Base-by-base conservation (phyloP, 2,888 invertebrate species). In the Spodoptera littoralis region DNA sequence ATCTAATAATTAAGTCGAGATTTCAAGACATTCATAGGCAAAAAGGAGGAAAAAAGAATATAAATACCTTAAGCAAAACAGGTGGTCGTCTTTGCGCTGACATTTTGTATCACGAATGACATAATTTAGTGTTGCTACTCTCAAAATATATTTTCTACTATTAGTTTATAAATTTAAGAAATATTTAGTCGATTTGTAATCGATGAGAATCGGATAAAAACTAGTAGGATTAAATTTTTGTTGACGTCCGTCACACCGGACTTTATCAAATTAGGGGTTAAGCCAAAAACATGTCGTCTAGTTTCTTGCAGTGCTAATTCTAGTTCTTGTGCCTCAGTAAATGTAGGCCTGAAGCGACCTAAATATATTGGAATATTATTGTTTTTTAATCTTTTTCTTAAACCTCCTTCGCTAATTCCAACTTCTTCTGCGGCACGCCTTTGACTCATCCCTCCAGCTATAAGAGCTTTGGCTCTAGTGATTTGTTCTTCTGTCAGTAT, bases 141-240 rank as follows among this genome's bases (percentile, higher is more conserved):
- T 27, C 48, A 48, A 48, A 27, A 48, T 18, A 46, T 46, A 46
- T 46, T 46, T 46, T 46, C 22, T 54, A 60, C 54, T 44, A 60
- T 60, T 60, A 49, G 61, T 46, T 61, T 61, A 61, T 61, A 56
- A 24, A 24, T 24, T 54, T 43, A 44, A 54, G 22, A 55, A 45
- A 55, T 36, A 47, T 55, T 55, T 55, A 55, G 46, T 55, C 47
- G 41, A 55, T 55, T 47, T 46, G 41, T 36, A 59, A 59, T 59
- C 59, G 45, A 59, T 52, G 59, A 59, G 30, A 44, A 59, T 51
- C 42, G 47, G 47, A 60, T 60, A 60, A 52, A 53, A 60, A 60
- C 42, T 60, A 47, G 53, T 47, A 47, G 59, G 59, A 52, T 52
- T 59, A 52, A 59, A 46, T 59, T 59, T 59, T 46, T 46, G 51